Evolutionary conservation across 1,140 invertebrate species (phyloP), one percentile per base, ranked within the genome.

Genomic region (Pseudomyrmex gracilis): DNA sequence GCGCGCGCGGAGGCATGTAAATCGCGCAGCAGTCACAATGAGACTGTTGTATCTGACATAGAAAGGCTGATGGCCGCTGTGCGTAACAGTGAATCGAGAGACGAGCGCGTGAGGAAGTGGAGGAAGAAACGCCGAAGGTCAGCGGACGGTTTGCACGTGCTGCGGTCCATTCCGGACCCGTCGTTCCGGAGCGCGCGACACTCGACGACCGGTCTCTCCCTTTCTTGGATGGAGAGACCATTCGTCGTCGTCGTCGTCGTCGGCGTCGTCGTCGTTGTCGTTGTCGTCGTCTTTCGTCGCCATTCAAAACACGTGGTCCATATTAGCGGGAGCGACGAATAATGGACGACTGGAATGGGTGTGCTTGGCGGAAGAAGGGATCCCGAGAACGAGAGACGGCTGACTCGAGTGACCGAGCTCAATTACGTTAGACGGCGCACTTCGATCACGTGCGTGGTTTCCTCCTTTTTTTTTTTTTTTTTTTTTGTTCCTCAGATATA

Each of bases 271-370:
- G 4, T 34, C 24, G 24, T 34, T 0, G 24, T 34, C 4, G 34
- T 34, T 5, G 34, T 85, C 67, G 73, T 13, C 76, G 83, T 83
- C 78, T 64, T 77, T 88, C 85, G 68, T 73, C 77, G 88, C 86
- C 73, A 90, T 90, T 90, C 87, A 90, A 90, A 90, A 88, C 89
- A 90, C 87, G 89, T 89, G 90, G 90, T 85, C 83, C 85, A 84
- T 89, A 90, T 88, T 89, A 90, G 87, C 87, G 67, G 73, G 73
- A 86, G 77, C 82, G 89, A 53, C 82, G 85, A 87, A 90, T 89
- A 89, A 90, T 83, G 82, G 82, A 51, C 20, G 63, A 51, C 58
- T 60, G 24, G 45, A 80, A 80, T 80, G 76, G 76, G 53, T 34
- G 66, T 71, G 66, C 76, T 80, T 55, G 57, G 67, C 66, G 57